Percentiles rank a stretch among this genome's conserved stretches.
Evolutionary conservation across 2,113 vertebrate genomes (phyloP).

Genomic region (Orthonyx spaldingii): DNA sequence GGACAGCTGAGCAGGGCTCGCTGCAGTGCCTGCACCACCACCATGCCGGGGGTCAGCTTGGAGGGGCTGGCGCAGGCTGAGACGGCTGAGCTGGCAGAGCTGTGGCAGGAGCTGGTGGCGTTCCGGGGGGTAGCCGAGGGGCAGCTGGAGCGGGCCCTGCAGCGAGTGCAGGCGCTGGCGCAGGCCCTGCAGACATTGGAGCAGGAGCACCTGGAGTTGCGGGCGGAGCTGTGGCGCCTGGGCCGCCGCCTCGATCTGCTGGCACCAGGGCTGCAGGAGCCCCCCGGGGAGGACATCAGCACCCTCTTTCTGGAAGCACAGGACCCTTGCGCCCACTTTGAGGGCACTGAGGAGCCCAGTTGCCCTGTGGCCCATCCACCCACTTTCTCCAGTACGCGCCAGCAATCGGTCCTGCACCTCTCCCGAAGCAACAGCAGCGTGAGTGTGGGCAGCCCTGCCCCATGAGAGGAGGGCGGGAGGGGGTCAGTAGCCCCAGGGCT

Average conservation of each 20-base stretch:
- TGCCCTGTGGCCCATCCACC: slow-evolving; percentile 73
- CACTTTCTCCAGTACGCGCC: slow-evolving; percentile 75
- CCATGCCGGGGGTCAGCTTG: slow-evolving; percentile 82
- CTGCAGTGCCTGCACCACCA: fast-evolving
- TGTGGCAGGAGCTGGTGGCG: slow-evolving; percentile 76
- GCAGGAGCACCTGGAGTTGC: slow-evolving; percentile 79
- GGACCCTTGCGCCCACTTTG: slow-evolving; percentile 66
- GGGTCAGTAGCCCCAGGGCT: background rate
- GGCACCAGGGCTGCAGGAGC: slow-evolving; percentile 52
- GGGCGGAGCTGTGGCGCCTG: slow-evolving; percentile 77
- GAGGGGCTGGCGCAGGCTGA: slow-evolving; percentile 41
- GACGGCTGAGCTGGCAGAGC: slow-evolving; percentile 58
- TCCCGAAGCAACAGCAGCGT: slow-evolving; percentile 72
- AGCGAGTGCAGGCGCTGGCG: slow-evolving; percentile 17
- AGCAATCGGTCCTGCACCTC: slow-evolving; percentile 67
- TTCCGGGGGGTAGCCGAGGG: slow-evolving; percentile 72
- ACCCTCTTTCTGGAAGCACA: slow-evolving; percentile 61
- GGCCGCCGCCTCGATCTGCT: slow-evolving; percentile 74
- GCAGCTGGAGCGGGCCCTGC: slow-evolving; percentile 68
- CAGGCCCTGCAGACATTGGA: slow-evolving; percentile 64
- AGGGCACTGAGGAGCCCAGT: slow-evolving; percentile 49
- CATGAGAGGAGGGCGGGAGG: background rate
- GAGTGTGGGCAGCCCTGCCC: slow-evolving; percentile 46
- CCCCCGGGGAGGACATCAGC: slow-evolving; percentile 60
- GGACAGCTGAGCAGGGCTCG: background rate